Conservation (phyloP, 2,888 invertebrate genomes). For the Aproaerema taeniolella region DNA sequence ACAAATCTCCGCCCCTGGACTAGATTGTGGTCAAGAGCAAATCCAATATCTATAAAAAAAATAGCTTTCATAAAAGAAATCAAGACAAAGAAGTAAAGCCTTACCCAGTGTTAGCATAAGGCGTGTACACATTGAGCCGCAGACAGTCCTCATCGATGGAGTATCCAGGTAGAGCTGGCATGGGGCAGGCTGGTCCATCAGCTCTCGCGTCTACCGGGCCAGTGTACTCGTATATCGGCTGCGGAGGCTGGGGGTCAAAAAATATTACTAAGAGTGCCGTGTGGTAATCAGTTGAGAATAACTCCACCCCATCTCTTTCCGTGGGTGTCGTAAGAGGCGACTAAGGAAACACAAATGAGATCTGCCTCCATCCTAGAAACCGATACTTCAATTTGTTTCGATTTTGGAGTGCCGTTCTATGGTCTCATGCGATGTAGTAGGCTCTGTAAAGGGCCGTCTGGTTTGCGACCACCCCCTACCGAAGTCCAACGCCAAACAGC, state of each 20-base stretch:
- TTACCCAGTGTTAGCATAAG: slow-evolving; percentile 16
- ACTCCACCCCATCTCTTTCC: no score
- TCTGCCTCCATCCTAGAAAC: no score
- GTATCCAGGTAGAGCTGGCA: slow-evolving; percentile 8
- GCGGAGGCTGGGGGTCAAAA: slow-evolving; percentile 5
- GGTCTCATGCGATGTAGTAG: no score
- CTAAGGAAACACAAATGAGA: no score
- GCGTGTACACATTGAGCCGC: slow-evolving; percentile 75
- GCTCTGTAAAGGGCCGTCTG: no score
- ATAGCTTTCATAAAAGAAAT: not conserved
- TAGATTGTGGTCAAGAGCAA: not conserved
- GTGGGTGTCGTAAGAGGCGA: no score
- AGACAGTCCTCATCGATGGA: slow-evolving; percentile 78
- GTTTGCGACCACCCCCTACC: no score
- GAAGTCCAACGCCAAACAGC: no score
- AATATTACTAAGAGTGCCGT: no score
- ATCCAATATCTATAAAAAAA: not conserved
- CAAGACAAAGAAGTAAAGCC: not conserved
- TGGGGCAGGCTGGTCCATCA: slow-evolving; percentile 4
- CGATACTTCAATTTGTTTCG: no score
- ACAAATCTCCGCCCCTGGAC: not conserved
- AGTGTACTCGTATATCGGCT: not conserved
- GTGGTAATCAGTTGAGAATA: no score
- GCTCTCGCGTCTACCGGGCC: not conserved
- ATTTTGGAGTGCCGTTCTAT: no score